Evolutionary conservation across 2,113 vertebrate genomes (phyloP).

Genomic region (Romanogobio albipinnatus): DNA sequence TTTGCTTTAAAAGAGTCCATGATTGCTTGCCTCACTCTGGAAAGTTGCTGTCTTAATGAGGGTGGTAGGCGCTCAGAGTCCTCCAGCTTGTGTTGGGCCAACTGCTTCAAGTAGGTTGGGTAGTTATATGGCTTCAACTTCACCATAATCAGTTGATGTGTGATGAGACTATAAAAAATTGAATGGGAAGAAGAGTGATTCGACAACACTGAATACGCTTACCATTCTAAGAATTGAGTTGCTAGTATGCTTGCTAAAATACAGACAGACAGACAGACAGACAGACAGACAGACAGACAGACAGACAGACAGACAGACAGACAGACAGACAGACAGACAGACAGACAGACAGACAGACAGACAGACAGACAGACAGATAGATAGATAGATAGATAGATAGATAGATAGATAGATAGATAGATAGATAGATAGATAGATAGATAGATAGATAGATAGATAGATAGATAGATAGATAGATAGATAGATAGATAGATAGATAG

Average conservation of each 20-base stretch:
- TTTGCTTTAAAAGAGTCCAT: background rate
- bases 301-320: background rate
- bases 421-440: background rate
- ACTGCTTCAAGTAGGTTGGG: constrained; percentile 62
- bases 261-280: background rate
- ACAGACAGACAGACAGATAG: background rate
- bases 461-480: no score
- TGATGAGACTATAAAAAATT: constrained; percentile 49
- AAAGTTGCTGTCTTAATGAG: constrained; percentile 55
- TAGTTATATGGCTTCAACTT: constrained; percentile 61
- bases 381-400: background rate
- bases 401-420: background rate
- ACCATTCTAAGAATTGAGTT: no score
- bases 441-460: no score
- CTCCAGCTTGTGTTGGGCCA: constrained; percentile 62
- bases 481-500: no score
- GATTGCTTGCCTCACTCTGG: constrained; percentile 64
- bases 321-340: background rate
- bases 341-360: background rate
- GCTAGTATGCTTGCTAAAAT: no score
- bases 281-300: background rate
- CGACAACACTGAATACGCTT: background rate
- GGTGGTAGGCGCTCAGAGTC: constrained; percentile 58
- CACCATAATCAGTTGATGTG: constrained; percentile 24
- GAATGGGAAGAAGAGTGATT: constrained; percentile 12